Conservation (phyloP, 2,888 invertebrate genomes). For the Sycophila texana region DNA sequence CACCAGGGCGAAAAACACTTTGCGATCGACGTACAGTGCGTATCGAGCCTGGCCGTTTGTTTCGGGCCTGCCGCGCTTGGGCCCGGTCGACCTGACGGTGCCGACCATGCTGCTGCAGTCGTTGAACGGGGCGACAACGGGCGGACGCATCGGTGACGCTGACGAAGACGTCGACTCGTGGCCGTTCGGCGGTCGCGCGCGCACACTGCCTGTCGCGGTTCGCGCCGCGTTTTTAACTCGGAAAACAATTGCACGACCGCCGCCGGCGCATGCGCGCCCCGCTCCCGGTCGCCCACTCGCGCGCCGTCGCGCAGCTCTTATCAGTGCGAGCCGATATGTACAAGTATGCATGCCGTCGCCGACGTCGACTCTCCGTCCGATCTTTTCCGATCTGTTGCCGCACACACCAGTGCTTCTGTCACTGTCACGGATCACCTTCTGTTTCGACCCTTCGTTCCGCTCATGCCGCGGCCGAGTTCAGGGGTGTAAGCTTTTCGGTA, state of each 20-base stretch:
- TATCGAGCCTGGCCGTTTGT: not conserved
- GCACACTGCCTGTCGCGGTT: constrained; percentile 44
- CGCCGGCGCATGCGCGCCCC: constrained; percentile 26
- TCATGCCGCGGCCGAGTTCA: no score
- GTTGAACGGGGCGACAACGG: no score
- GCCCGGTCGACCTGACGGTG: constrained; percentile 62
- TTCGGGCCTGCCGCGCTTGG: constrained; percentile 17
- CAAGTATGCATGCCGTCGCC: not conserved
- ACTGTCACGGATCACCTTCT: not conserved
- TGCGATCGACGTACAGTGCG: constrained; percentile 38
- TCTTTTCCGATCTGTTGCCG: not conserved
- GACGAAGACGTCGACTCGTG: not conserved
- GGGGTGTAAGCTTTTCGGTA: no score
- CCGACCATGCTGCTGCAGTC: constrained; percentile 63
- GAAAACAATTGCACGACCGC: constrained; percentile 32
- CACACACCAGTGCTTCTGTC: not conserved
- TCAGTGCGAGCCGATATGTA: not conserved
- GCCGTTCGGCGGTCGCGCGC: constrained; percentile 29
- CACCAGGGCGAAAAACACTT: not conserved
- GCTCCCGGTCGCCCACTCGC: not conserved
- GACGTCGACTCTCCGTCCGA: not conserved
- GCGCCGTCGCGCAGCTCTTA: not conserved
- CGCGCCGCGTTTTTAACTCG: constrained; percentile 49
- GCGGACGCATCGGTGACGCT: no score
- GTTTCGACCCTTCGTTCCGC: not conserved